These are phyloP conservation scores for Lordiphosa stackelbergi DNA, from an alignment of 1,140 invertebrate genomes.

Conservation along the genomic window DNA sequence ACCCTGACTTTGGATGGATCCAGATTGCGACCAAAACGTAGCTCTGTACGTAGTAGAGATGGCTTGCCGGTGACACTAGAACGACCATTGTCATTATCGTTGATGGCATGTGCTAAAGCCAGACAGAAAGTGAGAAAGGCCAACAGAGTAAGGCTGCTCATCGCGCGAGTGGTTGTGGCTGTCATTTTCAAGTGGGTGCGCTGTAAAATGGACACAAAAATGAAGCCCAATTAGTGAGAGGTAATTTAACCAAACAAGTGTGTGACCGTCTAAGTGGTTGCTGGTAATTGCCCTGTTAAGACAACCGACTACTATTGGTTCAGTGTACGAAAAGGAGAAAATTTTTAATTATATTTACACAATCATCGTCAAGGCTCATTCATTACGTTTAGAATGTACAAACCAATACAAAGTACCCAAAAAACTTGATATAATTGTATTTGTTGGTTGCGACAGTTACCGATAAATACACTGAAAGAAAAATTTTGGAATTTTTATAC, in stretches of 20 bases:
- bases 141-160: slow-evolving; percentile 5
- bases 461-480: too few species aligned
- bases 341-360: too few species aligned
- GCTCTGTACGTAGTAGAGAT: slow-evolving; percentile 82
- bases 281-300: too few species aligned
- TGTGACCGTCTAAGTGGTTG: too few species aligned
- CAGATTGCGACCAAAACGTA: slow-evolving; percentile 87
- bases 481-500: too few species aligned
- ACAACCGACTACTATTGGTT: too few species aligned
- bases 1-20: slow-evolving; percentile 86
- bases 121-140: slow-evolving; percentile 8
- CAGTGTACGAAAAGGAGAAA: too few species aligned
- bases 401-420: too few species aligned
- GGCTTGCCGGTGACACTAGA: slow-evolving; percentile 72
- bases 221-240: slow-evolving; percentile 28
- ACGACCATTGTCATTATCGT: slow-evolving; percentile 2
- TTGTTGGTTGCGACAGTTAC: too few species aligned
- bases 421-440: too few species aligned
- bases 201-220: slow-evolving; percentile 38
- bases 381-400: too few species aligned
- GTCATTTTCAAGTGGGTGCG: slow-evolving; percentile 20
- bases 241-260: slow-evolving; percentile 19
- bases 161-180: slow-evolving; percentile 16
- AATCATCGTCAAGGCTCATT: too few species aligned
- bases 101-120: slow-evolving; percentile 8